phyloP scores from a whole-genome alignment of 1,140 invertebrate genomes.

The Antheraea mylitta region DNA sequence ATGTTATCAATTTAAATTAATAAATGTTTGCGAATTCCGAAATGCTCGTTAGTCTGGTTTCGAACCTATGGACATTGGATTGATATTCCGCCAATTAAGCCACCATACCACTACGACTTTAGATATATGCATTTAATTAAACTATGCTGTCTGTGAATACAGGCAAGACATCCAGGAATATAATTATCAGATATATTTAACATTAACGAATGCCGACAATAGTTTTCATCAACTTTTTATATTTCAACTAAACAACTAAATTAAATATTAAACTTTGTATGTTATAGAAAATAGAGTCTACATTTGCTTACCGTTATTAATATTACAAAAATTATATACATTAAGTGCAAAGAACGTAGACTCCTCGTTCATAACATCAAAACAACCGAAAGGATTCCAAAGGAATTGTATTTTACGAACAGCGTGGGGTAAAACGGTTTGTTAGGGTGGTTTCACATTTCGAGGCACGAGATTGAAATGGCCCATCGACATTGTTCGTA shows the following conservation, averaged over 20 bases:
- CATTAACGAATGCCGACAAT: background rate
- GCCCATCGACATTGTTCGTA: background rate
- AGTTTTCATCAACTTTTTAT: background rate
- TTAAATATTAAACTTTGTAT: conserved; percentile 2
- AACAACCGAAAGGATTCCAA: conserved; percentile 12
- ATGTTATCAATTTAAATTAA: too few species aligned
- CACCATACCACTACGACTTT: too few species aligned
- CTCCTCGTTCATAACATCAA: conserved; percentile 4
- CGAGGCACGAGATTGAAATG: too few species aligned
- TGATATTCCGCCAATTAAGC: too few species aligned
- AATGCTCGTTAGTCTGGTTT: too few species aligned
- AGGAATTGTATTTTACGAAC: conserved; percentile 10
- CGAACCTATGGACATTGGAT: too few species aligned
- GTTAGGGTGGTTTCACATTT: background rate
- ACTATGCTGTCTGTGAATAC: background rate
- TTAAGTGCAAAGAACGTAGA: conserved; percentile 4
- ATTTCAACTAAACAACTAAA: background rate
- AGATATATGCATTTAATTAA: background rate
- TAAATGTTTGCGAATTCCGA: too few species aligned
- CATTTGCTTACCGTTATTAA: background rate
- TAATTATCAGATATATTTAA: background rate
- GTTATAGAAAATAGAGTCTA: background rate
- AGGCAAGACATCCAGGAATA: background rate
- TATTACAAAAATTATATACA: background rate
- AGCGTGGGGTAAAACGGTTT: conserved; percentile 8